Percentiles rank a stretch among this genome's conserved stretches.
Conservation (phyloP, 2,888 invertebrate species). For the Sphaeridia pumilis region DNA sequence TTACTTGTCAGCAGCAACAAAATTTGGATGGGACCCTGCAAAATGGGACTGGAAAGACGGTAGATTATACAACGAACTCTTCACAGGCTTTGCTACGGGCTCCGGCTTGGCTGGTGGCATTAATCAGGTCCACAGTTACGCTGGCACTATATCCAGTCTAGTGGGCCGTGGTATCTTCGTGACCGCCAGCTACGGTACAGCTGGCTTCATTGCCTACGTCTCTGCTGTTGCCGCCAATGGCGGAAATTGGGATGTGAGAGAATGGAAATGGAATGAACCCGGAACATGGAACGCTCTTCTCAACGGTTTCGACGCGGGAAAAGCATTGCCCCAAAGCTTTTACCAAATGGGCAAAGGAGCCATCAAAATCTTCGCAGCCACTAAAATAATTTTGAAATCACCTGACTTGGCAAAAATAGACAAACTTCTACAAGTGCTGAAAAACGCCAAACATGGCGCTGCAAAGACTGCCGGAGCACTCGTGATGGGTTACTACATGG, state of each 20-base stretch:
- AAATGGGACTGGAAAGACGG: slow-evolving; percentile 10
- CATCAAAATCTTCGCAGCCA: background rate
- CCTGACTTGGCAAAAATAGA: background rate
- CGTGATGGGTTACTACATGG: slow-evolving; percentile 3
- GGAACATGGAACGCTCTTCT: background rate
- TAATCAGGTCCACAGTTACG: no score
- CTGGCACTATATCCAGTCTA: no score
- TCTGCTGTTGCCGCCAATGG: background rate
- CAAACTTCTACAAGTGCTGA: background rate
- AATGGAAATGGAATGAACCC: slow-evolving; percentile 16
- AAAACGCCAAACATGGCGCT: background rate
- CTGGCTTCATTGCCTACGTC: background rate
- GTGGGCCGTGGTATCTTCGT: background rate
- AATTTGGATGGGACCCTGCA: slow-evolving; percentile 1
- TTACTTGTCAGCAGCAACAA: background rate
- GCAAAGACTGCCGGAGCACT: background rate
- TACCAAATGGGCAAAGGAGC: background rate
- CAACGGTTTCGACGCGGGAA: slow-evolving; percentile 2
- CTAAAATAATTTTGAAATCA: background rate
- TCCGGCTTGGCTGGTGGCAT: slow-evolving; percentile 5
- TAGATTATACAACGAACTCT: background rate
- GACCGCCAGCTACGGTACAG: background rate
- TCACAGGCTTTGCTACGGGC: slow-evolving; percentile 1
- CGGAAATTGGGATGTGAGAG: slow-evolving; percentile 2
- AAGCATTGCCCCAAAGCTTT: background rate